phyloP scores from a whole-genome alignment of 2,888 invertebrate genomes.

The Cryptocheilus praepositus region DNA sequence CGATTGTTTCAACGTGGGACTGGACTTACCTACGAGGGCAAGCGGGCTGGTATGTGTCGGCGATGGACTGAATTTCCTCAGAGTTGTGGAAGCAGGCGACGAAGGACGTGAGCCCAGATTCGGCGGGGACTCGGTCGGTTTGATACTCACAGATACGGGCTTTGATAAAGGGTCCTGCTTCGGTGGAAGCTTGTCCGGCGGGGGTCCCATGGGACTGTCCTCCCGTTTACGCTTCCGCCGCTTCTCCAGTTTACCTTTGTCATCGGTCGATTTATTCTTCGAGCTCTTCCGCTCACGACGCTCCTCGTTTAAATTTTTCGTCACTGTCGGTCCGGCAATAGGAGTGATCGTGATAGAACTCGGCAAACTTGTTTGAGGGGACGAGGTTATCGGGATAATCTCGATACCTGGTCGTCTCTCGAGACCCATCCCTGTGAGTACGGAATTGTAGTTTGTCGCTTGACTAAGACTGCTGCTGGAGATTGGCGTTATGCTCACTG shows the following conservation, averaged over 20 bases:
- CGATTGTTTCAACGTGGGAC: slow-evolving; percentile 76
- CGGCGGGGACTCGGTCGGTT: slow-evolving; percentile 81
- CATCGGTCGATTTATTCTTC: slow-evolving; percentile 70
- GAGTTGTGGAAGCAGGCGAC: slow-evolving; percentile 81
- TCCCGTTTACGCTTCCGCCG: slow-evolving; percentile 85
- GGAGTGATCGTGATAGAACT: slow-evolving; percentile 93
- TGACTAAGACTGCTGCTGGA: slow-evolving; percentile 72
- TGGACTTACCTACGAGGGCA: slow-evolving; percentile 79
- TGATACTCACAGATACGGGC: slow-evolving; percentile 85
- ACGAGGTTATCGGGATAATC: slow-evolving; percentile 86
- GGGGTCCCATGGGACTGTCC: slow-evolving; percentile 84
- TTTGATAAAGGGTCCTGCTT: slow-evolving; percentile 82
- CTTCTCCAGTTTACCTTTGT: slow-evolving; percentile 79
- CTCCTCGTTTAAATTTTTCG: slow-evolving; percentile 73
- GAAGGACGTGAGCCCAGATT: slow-evolving; percentile 77
- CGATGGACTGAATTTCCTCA: slow-evolving; percentile 84
- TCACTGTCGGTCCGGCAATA: slow-evolving; percentile 78
- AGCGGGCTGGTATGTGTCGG: slow-evolving; percentile 82
- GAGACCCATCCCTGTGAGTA: slow-evolving; percentile 79
- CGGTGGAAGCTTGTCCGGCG: slow-evolving; percentile 87
- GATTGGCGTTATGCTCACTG: slow-evolving; percentile 81
- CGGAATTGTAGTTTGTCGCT: slow-evolving; percentile 77
- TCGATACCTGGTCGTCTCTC: slow-evolving; percentile 88
- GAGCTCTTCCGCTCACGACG: slow-evolving; percentile 75
- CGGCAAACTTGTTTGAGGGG: slow-evolving; percentile 81